phyloP scores from a whole-genome alignment of 2,797 vertebrate genomes.

The Caiman crocodilus region DNA sequence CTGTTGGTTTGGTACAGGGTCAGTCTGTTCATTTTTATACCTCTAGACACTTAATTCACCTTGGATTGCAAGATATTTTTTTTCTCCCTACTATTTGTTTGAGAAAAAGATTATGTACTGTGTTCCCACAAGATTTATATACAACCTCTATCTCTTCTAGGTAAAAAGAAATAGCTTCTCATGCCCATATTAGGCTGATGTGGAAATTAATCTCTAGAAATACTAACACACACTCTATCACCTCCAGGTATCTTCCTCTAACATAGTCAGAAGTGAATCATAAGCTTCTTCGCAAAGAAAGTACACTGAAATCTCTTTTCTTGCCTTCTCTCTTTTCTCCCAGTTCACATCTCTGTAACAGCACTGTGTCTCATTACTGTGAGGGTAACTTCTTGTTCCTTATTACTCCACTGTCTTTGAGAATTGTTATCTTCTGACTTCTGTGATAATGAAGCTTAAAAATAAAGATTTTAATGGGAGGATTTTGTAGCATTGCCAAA shows the following conservation, averaged over 20 bases:
- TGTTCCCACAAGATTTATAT: constrained; percentile 6
- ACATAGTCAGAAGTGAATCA: constrained; percentile 11
- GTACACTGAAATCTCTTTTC: neutral
- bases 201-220: constrained; percentile 48
- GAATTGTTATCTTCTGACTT: constrained; percentile 38
- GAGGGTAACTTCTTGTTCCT: constrained; percentile 56
- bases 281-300: neutral
- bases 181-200: neutral
- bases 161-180: constrained; percentile 35
- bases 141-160: neutral
- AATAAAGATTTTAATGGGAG: constrained; percentile 36
- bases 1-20: neutral
- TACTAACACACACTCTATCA: neutral
- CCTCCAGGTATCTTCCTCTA: constrained; percentile 19
- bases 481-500: constrained; percentile 39
- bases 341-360: neutral
- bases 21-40: neutral
- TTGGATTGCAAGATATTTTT: neutral
- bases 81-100: neutral
- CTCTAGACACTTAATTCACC: neutral
- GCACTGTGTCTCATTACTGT: constrained; percentile 26
- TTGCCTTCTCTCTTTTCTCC: neutral
- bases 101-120: neutral
- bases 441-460: constrained; percentile 50
- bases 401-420: constrained; percentile 31